Evolutionary conservation across 2,888 invertebrate species (phyloP), one percentile per base, ranked within the genome.

Genomic region (Pemphredon lugubris): DNA sequence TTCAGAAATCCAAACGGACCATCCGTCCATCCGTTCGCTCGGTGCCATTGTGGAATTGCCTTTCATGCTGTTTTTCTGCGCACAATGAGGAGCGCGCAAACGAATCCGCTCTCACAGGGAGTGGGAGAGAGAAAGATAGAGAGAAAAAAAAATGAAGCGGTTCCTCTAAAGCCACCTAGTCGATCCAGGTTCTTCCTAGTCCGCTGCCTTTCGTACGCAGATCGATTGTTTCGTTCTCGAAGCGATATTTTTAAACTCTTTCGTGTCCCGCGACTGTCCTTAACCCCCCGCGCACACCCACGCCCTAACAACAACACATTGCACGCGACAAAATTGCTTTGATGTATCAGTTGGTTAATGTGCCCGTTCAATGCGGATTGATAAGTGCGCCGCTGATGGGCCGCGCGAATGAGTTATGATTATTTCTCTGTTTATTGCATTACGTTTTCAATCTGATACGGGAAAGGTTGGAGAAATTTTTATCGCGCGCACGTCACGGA

Each of bases 1-100:
- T 69, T 59, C 58, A 69, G 66, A 59, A 40, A 53, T 48, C 16
- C 69, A 39, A 53, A 26, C 44, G 57, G 59, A 53, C 39, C 58
- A 47, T 66, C 58, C 58, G 40, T 16, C 48, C 30, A 18, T 30
- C 32, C 48, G 32, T 16, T 26, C 32, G 9, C 34, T 34, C 1
- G 34, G 18, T 9, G 66, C 67, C 51, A 75, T 79, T 77, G 76
- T 72, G 71, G 65, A 73, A 77, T 73, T 80, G 76, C 71, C 75
- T 79, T 78, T 82, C 73, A 79, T 83, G 75, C 64, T 66, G 57
- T 32, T 69, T 63, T 37, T 53, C 54, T 32, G 55, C 23, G 39
- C 18, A 21, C 26, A 57, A 57, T 50, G 50, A 50, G 44, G 39
- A 40, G 45, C 45, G 45, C 45, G 32, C 23, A 45, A 26, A 63